phyloP scores from a whole-genome alignment of 1,140 invertebrate genomes.

The Drosophila kanapiae region DNA sequence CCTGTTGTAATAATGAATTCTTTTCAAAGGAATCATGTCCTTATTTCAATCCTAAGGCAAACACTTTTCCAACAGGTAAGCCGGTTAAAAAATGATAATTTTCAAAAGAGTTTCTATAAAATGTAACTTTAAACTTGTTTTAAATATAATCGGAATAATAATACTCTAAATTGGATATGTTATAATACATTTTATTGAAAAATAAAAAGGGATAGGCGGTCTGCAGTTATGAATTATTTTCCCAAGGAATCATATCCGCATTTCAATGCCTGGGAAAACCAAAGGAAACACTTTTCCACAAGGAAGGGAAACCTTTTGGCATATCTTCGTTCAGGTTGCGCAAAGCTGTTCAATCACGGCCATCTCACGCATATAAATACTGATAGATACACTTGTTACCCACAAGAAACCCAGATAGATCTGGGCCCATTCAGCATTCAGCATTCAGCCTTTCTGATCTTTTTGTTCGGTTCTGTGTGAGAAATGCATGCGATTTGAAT shows the following conservation, averaged over 20 bases:
- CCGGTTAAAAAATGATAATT: too few species aligned
- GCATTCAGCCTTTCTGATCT: constrained; percentile 14
- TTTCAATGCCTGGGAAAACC: constrained; percentile 50
- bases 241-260: constrained; percentile 18
- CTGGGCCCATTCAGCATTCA: constrained; percentile 56
- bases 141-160: too few species aligned
- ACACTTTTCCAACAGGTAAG: too few species aligned
- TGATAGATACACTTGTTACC: constrained; percentile 74
- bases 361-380: constrained; percentile 69
- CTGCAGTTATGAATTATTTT: constrained; percentile 16
- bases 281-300: constrained; percentile 31
- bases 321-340: constrained; percentile 45
- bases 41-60: too few species aligned
- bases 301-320: constrained; percentile 12
- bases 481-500: constrained; percentile 79
- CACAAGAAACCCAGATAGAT: constrained; percentile 30
- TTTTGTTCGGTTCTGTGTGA: constrained; percentile 41
- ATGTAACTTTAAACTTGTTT: too few species aligned
- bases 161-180: too few species aligned
- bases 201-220: not conserved
- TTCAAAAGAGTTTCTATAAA: too few species aligned
- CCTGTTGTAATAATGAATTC: too few species aligned
- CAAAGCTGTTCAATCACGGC: constrained; percentile 64
- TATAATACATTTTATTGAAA: not conserved
- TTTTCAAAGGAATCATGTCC: too few species aligned